Evolutionary conservation across 37 sponge, comb jelly and placozoan species (phyloP), one percentile per base, ranked within the genome.

Genomic region (Ianthella basta): DNA sequence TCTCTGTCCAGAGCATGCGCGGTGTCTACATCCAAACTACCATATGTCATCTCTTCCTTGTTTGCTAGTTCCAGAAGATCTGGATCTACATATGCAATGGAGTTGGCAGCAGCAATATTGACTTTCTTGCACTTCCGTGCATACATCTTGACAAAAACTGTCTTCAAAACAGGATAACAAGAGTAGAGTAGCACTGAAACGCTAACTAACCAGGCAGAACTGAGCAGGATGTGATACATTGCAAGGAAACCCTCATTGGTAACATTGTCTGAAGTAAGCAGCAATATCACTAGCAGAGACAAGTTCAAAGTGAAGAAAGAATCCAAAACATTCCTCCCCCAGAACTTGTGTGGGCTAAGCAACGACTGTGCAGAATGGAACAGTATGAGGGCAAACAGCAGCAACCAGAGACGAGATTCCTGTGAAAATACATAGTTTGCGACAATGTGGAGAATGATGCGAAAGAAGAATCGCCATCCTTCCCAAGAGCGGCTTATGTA

Each of bases 381-480:
- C 18, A 75, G 16, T 5, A 41, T 25, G 2, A 75, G 23, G 13
- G 38, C 25, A 50, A 75, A 24, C 1, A 75, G 21, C 53, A 75
- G 78, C 15, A 39, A 19, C 78, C 78, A 75, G n/a, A 50, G 44
- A 19, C 40, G 78, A 36, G 20, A 37, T 37, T 19, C 2, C n/a
- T 24, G 32, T 40, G 78, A 24, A 8, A 8, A 44, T 19, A 41
- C 41, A 41, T 13, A 41, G n/a, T 36, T 36, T 0, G 38, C 53
- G 54, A 36, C 8, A 50, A 75, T 50, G 25, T 39, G 15, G 64
- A n/a, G 29, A 32, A 75, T 18, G 16, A 40, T 44, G 6, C 78
- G 78, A 75, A 75, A 50, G 25, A 75, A 23, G 25, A 75, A 36
- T 50, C 78, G 37, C 78, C 78, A 75, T 40, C 78, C 54, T 41